These are phyloP conservation scores for Calycopis cecrops DNA, from an alignment of 1,140 invertebrate species.

Conservation along the genomic window DNA sequence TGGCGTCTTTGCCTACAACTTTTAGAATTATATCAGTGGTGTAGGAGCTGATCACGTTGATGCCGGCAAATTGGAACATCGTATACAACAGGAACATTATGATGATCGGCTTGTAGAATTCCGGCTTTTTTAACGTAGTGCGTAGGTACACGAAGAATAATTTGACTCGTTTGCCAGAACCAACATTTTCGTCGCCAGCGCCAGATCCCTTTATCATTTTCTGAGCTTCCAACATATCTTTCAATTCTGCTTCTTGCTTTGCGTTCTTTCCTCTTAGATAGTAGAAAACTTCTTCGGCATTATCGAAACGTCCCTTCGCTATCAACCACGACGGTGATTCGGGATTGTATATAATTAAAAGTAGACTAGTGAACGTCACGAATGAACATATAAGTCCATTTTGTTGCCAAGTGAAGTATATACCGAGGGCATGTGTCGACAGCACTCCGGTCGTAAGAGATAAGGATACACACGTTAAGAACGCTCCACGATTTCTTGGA, in stretches of 20 bases:
- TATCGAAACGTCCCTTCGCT: conserved; percentile 49
- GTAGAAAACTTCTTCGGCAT: conserved; percentile 52
- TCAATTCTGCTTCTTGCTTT: conserved; percentile 46
- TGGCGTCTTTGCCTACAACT: conserved; percentile 50
- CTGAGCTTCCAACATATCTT: conserved; percentile 53
- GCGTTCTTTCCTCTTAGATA: conserved; percentile 48
- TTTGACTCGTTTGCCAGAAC: conserved; percentile 28
- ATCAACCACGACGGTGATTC: conserved; percentile 63
- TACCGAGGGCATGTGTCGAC: conserved; percentile 46
- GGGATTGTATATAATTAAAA: conserved; percentile 53
- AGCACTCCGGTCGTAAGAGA: conserved; percentile 59
- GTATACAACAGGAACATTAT: conserved; percentile 61
- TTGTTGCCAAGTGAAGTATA: conserved; percentile 55
- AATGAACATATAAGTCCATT: conserved; percentile 57
- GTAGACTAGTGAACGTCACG: conserved; percentile 49
- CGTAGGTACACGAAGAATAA: conserved; percentile 42
- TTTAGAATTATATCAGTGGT: conserved; percentile 56
- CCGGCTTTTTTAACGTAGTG: conserved; percentile 47
- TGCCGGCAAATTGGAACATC: conserved; percentile 65
- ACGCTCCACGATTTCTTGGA: conserved; percentile 54
- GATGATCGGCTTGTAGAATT: conserved; percentile 62
- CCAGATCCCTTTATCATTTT: conserved; percentile 46
- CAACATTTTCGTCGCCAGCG: conserved; percentile 34
- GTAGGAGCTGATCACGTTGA: conserved; percentile 64
- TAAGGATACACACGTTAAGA: conserved; percentile 56